Percentiles rank a stretch among this genome's conserved stretches.
Conservation (phyloP, 2,888 invertebrate species). For the Dendrolimus houi region DNA sequence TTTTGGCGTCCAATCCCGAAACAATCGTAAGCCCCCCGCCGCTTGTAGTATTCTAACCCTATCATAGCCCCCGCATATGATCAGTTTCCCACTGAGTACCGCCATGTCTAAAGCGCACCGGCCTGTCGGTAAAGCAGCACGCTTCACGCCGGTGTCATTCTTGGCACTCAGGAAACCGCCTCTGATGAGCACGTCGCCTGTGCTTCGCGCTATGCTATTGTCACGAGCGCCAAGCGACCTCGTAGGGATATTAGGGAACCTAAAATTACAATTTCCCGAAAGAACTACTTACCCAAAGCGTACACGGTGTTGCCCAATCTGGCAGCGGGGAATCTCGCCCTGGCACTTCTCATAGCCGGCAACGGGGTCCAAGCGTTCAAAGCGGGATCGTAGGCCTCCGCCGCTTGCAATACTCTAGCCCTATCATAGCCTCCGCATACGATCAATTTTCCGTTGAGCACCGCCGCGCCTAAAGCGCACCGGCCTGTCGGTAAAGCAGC, state of each 20-base stretch:
- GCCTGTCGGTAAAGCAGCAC: conserved; percentile 69
- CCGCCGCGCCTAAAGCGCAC: conserved; percentile 86
- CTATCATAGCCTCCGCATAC: conserved; percentile 91
- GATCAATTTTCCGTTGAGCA: conserved; percentile 81
- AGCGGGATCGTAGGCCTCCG: conserved; percentile 84
- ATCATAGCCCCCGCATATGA: conserved; percentile 89
- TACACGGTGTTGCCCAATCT: conserved; percentile 79
- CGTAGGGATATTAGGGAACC: conserved; percentile 56
- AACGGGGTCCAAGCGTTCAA: conserved; percentile 82
- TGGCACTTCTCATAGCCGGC: conserved; percentile 82
- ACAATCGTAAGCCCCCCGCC: conserved; percentile 86
- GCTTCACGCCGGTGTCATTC: conserved; percentile 63
- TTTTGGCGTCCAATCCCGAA: too few relatives aligned
- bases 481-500: conserved; percentile 75
- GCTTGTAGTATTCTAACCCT: conserved; percentile 87
- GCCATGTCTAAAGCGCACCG: conserved; percentile 87
- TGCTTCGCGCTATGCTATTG: conserved; percentile 83
- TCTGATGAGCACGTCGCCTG: conserved; percentile 81
- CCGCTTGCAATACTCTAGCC: conserved; percentile 85
- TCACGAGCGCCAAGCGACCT: conserved; percentile 79
- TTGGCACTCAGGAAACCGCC: conserved; percentile 87
- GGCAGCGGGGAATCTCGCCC: conserved; percentile 88
- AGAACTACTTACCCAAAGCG: conserved; percentile 70
- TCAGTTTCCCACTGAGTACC: conserved; percentile 80
- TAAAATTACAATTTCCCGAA: background rate